These are phyloP conservation scores for Ailuropoda melanoleuca DNA, from an alignment of 2,113 vertebrate species.

Conservation along the genomic window DNA sequence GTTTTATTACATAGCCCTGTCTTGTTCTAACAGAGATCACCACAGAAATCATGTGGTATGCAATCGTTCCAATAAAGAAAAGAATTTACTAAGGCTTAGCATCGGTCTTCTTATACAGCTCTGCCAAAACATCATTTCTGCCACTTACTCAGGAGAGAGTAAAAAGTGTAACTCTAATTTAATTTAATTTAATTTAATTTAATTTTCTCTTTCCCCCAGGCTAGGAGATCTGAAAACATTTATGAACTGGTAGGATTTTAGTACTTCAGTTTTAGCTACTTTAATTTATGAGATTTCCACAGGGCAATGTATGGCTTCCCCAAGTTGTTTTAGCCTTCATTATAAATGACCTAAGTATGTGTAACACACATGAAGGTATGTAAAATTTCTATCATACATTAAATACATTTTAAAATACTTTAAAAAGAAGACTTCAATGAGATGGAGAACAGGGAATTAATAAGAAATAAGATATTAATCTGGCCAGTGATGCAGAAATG, in stretches of 20 bases:
- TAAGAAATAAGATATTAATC: neutral
- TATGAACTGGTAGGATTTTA: neutral
- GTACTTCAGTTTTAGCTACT: neutral
- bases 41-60: neutral
- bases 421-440: neutral
- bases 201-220: neutral
- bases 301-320: neutral
- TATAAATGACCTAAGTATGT: neutral
- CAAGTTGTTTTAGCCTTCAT: neutral
- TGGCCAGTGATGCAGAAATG: neutral
- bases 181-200: slow-evolving; percentile 41
- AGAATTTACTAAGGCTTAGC: neutral
- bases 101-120: neutral
- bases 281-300: neutral
- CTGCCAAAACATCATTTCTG: neutral
- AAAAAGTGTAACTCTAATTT: neutral
- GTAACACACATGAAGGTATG: neutral
- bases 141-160: neutral
- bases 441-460: neutral
- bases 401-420: neutral
- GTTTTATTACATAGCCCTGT: neutral
- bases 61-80: neutral
- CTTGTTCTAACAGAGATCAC: neutral
- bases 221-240: neutral
- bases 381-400: neutral